These are phyloP conservation scores for Empidonax traillii DNA, from an alignment of 2,113 vertebrate species.

Conservation along the genomic window DNA sequence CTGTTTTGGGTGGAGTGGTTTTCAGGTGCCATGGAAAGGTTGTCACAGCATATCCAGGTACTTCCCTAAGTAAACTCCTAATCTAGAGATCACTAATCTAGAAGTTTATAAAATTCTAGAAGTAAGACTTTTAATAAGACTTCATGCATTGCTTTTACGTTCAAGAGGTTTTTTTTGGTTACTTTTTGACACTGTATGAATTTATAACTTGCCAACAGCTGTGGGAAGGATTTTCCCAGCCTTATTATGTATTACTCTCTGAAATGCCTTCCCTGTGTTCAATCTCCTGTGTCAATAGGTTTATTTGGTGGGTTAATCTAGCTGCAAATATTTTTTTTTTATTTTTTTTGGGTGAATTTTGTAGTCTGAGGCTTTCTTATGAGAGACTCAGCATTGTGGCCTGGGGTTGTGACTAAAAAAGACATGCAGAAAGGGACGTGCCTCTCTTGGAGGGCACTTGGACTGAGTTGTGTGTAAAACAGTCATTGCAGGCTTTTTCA, in stretches of 20 bases:
- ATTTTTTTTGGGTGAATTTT: background rate
- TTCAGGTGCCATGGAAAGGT: background rate
- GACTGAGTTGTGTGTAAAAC: background rate
- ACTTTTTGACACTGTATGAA: background rate
- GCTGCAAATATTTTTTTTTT: background rate
- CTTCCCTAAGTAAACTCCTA: background rate
- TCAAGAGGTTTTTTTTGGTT: background rate
- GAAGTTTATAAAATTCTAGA: background rate
- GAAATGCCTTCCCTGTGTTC: background rate
- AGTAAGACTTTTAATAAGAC: background rate
- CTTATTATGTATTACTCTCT: background rate
- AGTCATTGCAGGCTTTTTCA: background rate
- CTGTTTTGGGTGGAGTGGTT: background rate
- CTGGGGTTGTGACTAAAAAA: background rate
- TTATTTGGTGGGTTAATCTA: background rate
- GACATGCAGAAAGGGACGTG: background rate
- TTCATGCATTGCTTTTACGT: background rate
- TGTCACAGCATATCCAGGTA: background rate
- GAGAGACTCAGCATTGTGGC: background rate
- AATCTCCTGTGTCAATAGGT: background rate
- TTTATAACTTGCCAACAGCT: background rate
- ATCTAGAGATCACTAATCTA: background rate
- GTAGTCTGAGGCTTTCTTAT: background rate
- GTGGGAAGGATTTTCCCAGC: background rate
- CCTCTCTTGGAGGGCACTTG: background rate